phyloP scores from a whole-genome alignment of 2,113 vertebrate genomes.

The Lycaon pictus region DNA sequence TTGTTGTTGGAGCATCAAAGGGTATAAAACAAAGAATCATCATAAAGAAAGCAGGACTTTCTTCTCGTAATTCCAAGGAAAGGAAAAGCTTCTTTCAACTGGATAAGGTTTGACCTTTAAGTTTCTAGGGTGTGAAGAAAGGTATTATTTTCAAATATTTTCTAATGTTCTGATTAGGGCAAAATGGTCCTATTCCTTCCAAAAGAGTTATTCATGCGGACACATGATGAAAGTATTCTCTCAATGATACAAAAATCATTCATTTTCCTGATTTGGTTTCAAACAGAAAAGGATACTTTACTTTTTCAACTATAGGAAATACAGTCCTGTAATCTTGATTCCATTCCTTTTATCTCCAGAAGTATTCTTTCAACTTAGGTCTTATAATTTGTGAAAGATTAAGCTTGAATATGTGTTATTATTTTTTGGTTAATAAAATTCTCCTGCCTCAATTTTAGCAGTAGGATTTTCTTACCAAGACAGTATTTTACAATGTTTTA shows the following conservation, averaged over 20 bases:
- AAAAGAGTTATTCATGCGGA: background rate
- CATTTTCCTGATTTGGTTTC: conserved; percentile 31
- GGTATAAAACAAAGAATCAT: conserved; percentile 15
- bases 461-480: background rate
- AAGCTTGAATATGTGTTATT: background rate
- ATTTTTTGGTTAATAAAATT: background rate
- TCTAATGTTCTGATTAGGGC: conserved; percentile 30
- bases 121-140: background rate
- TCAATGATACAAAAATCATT: background rate
- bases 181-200: background rate
- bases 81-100: background rate
- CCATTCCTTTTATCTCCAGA: conserved; percentile 35
- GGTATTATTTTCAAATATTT: conserved; percentile 20
- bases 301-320: background rate
- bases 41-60: background rate
- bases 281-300: background rate
- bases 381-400: conserved; percentile 2
- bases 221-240: conserved; percentile 23
- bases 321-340: background rate
- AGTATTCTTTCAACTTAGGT: background rate
- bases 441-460: background rate
- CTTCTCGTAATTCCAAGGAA: background rate
- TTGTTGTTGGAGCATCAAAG: background rate
- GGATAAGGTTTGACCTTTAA: background rate
- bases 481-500: background rate